Evolutionary conservation across 2,797 vertebrate species (phyloP).

Genomic region (Melanotaenia parkinsoni): DNA sequence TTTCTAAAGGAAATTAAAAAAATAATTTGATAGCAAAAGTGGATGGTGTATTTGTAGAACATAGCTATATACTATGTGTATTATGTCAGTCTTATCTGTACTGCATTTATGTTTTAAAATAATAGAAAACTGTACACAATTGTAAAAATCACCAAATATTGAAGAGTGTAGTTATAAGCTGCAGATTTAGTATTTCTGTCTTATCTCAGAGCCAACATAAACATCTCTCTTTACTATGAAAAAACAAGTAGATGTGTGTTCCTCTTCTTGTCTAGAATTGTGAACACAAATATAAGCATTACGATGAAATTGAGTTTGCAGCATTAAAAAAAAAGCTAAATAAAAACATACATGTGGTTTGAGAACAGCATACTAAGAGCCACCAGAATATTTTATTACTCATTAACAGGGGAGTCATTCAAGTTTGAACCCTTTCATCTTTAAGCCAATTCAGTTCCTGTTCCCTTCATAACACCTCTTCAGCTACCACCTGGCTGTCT

Average conservation of each 20-base stretch:
- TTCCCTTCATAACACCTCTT: constrained; percentile 1
- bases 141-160: background rate
- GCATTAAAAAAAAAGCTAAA: background rate
- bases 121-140: no score
- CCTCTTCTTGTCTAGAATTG: background rate
- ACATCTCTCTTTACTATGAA: background rate
- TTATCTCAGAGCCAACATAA: background rate
- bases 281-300: background rate
- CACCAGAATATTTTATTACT: background rate
- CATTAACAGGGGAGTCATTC: background rate
- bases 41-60: background rate
- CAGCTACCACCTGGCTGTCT: constrained; percentile 12
- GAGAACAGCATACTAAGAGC: background rate
- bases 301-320: background rate
- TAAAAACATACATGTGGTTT: background rate
- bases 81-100: background rate
- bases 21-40: background rate
- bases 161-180: background rate
- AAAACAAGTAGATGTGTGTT: background rate
- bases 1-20: no score
- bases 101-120: background rate
- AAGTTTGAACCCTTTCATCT: background rate
- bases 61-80: background rate
- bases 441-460: background rate
- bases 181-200: constrained; percentile 3